These are phyloP conservation scores for Tretioscincus oriximinensis DNA, from an alignment of 2,113 vertebrate species.

Conservation along the genomic window DNA sequence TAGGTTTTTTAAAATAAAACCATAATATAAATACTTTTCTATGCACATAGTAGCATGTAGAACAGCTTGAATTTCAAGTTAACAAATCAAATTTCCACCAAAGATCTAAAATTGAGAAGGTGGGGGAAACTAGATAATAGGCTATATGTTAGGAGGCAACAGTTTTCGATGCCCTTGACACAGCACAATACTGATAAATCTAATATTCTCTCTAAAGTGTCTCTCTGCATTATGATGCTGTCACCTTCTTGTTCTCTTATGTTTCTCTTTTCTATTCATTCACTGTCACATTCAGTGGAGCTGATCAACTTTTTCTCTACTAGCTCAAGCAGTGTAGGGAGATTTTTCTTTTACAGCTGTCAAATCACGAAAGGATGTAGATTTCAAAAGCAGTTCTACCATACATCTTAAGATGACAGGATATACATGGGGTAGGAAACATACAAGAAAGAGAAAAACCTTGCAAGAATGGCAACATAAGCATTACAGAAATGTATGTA, in stretches of 20 bases:
- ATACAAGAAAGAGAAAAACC: not conserved
- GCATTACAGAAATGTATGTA: not conserved
- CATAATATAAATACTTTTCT: slow-evolving; percentile 22
- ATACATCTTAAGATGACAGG: not conserved
- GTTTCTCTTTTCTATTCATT: slow-evolving; percentile 37
- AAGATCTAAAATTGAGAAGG: slow-evolving; percentile 35
- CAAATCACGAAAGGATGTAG: not conserved
- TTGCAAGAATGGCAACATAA: not conserved
- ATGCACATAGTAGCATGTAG: not conserved
- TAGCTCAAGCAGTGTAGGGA: slow-evolving; percentile 14
- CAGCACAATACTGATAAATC: slow-evolving; percentile 13
- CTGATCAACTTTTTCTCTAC: slow-evolving; percentile 35
- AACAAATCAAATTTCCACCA: slow-evolving; percentile 49
- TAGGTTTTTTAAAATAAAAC: slow-evolving; percentile 10
- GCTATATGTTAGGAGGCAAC: slow-evolving; percentile 33
- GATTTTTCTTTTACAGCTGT: slow-evolving; percentile 11
- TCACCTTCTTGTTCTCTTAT: slow-evolving; percentile 34
- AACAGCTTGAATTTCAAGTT: slow-evolving; percentile 10
- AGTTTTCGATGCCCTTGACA: slow-evolving; percentile 33
- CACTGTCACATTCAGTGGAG: slow-evolving; percentile 30
- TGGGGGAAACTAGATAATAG: slow-evolving; percentile 21
- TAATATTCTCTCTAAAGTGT: slow-evolving; percentile 13
- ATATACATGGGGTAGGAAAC: not conserved
- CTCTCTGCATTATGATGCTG: slow-evolving; percentile 24
- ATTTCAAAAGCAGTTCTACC: not conserved